A percentile compares a stretch with the other conserved stretches of the same genome.
phyloP scores from a whole-genome alignment of 2,113 vertebrate genomes.

The Ivindomyrus marchei region DNA sequence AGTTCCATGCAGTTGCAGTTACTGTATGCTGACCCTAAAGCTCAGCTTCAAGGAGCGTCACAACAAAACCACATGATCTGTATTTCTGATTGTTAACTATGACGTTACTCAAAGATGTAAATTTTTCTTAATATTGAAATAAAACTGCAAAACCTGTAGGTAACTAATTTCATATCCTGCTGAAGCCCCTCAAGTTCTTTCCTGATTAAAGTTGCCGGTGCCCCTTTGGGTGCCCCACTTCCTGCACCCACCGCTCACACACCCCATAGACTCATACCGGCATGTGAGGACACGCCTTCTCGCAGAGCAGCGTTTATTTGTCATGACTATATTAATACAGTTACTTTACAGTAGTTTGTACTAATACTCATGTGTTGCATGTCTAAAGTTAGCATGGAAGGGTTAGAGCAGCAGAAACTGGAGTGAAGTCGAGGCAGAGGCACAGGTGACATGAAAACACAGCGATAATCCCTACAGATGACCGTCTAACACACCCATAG shows the following conservation, averaged over 20 bases:
- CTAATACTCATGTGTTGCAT: conserved; percentile 14
- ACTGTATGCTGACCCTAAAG: background rate
- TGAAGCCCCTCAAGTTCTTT: background rate
- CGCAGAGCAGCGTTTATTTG: conserved; percentile 18
- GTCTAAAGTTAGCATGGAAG: conserved; percentile 4
- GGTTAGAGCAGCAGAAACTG: background rate
- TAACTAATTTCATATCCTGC: background rate
- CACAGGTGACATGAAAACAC: background rate
- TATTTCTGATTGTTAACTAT: background rate
- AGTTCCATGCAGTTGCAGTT: background rate
- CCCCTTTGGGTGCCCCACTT: background rate
- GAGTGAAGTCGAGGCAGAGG: background rate
- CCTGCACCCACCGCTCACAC: background rate
- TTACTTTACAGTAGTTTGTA: background rate
- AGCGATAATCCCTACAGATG: background rate
- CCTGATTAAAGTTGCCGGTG: background rate
- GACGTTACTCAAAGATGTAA: background rate
- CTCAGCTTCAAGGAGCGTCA: background rate
- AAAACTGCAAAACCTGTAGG: background rate
- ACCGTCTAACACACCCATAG: background rate
- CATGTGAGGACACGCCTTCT: background rate
- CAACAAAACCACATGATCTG: background rate
- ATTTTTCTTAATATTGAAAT: background rate
- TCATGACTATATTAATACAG: conserved; percentile 15
- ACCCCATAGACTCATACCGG: background rate